Evolutionary conservation across 1,140 invertebrate genomes (phyloP).

Genomic region (Neodiprion fabricii): DNA sequence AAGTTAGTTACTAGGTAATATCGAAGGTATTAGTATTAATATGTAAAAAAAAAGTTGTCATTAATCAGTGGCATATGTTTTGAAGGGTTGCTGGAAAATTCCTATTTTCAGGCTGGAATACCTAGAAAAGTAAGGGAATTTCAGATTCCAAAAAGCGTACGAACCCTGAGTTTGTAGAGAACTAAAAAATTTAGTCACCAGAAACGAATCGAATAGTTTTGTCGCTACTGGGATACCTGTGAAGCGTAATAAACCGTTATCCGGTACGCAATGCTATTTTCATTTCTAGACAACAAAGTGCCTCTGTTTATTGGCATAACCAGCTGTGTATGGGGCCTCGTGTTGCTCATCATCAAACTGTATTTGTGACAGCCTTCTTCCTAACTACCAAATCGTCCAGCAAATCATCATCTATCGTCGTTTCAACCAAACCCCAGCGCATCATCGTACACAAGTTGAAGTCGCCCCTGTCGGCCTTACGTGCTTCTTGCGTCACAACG

Average conservation of each 20-base stretch:
- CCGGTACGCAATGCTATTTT: slow-evolving; percentile 63
- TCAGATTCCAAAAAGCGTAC: no score
- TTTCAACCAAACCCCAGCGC: slow-evolving; percentile 58
- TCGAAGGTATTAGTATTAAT: no score
- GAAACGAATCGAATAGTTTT: not conserved
- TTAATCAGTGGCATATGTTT: no score
- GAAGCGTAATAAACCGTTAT: slow-evolving; percentile 41
- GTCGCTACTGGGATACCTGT: slow-evolving; percentile 28
- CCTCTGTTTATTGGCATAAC: slow-evolving; percentile 75
- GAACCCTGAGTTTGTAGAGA: no score
- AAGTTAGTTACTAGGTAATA: no score
- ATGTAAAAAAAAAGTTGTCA: no score
- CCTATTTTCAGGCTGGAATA: no score
- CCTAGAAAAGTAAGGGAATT: no score
- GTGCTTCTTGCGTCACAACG: slow-evolving; percentile 57
- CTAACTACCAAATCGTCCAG: slow-evolving; percentile 49
- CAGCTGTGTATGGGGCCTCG: slow-evolving; percentile 74
- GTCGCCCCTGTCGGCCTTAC: slow-evolving; percentile 60
- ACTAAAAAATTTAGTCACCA: not conserved
- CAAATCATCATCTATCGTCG: slow-evolving; percentile 54
- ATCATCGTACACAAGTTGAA: slow-evolving; percentile 57
- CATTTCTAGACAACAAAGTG: slow-evolving; percentile 71
- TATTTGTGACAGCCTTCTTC: slow-evolving; percentile 69
- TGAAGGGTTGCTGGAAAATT: no score
- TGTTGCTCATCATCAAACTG: slow-evolving; percentile 72